Conservation (phyloP, 1,140 invertebrate genomes). For the Agrypnia vestita region DNA sequence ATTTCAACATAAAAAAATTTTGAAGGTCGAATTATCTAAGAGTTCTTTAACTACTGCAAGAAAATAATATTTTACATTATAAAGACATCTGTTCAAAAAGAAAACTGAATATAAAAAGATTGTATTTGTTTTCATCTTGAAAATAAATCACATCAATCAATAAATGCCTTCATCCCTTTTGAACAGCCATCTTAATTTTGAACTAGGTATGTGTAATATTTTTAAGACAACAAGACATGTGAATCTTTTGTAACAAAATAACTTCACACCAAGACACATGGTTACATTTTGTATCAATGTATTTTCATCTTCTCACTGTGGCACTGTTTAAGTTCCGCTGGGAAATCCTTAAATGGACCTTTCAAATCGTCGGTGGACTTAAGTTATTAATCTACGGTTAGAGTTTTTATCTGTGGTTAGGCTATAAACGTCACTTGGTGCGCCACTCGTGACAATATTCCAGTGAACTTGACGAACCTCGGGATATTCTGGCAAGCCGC, state of each 20-base stretch:
- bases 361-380: not conserved
- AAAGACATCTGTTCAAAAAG: too few relatives aligned
- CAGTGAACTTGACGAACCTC: not conserved
- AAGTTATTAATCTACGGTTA: not conserved
- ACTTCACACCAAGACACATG: conserved; percentile 19
- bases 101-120: too few relatives aligned
- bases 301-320: conserved; percentile 6
- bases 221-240: not conserved
- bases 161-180: too few relatives aligned
- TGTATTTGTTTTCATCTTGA: too few relatives aligned
- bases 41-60: too few relatives aligned
- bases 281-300: conserved; percentile 12
- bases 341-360: not conserved
- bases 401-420: too few relatives aligned
- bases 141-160: too few relatives aligned
- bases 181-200: too few relatives aligned
- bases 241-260: conserved; percentile 11
- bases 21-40: too few relatives aligned
- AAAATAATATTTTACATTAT: too few relatives aligned
- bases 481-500: not conserved
- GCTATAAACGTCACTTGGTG: not conserved
- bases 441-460: conserved; percentile 1
- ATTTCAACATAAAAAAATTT: too few relatives aligned
- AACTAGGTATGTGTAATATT: too few relatives aligned
- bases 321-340: not conserved